These are phyloP conservation scores for Elmis aenea DNA, from an alignment of 2,888 invertebrate genomes.

Conservation along the genomic window DNA sequence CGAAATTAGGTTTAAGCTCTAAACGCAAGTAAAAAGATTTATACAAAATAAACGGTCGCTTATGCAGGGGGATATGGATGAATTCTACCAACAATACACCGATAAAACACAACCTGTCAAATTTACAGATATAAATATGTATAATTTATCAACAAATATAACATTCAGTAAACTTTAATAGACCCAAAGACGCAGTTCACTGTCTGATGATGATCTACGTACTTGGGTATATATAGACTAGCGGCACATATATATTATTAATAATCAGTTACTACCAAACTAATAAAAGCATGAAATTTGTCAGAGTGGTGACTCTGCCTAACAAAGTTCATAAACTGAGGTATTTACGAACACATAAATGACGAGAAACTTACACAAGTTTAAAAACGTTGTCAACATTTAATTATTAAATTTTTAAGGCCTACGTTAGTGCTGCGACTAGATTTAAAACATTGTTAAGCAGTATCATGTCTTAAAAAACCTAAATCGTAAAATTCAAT, in stretches of 20 bases:
- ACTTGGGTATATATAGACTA: conserved; percentile 33
- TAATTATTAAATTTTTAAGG: too few relatives aligned
- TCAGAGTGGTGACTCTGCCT: conserved; percentile 27
- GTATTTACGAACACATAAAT: too few relatives aligned
- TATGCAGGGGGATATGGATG: too few relatives aligned
- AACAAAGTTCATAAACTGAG: conserved; percentile 22
- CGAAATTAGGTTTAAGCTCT: too few relatives aligned
- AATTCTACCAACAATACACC: conserved; percentile 32
- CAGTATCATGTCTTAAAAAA: too few relatives aligned
- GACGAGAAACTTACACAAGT: too few relatives aligned
- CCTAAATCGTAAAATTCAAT: too few relatives aligned
- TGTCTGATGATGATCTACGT: conserved; percentile 14
- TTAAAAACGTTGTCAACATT: too few relatives aligned
- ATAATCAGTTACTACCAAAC: conserved; percentile 41
- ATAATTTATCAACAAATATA: conserved; percentile 47
- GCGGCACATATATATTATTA: conserved; percentile 40
- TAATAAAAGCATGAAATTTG: conserved; percentile 40
- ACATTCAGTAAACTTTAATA: conserved; percentile 43
- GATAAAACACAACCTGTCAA: conserved; percentile 36
- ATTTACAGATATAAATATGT: conserved; percentile 43
- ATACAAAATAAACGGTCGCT: too few relatives aligned
- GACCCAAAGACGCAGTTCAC: conserved; percentile 29
- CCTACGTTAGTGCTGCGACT: too few relatives aligned
- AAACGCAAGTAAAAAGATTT: too few relatives aligned
- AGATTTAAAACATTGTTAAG: too few relatives aligned